A percentile compares a stretch with the other conserved stretches of the same genome.
Conservation (phyloP, 2,113 vertebrate genomes). For the Paracanthobrama guichenoti region DNA sequence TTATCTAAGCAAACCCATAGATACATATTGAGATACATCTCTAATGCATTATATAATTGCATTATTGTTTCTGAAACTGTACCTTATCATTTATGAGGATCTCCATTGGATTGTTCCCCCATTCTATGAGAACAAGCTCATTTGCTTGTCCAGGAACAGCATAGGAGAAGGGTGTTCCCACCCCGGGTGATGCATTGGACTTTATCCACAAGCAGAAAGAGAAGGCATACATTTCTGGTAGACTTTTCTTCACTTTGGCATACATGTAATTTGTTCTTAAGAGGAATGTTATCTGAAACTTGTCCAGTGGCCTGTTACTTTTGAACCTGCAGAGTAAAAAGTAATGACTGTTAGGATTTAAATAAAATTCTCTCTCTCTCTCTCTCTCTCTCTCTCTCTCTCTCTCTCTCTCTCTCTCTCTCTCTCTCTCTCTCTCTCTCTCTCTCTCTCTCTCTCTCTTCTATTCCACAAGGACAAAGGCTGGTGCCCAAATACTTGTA, state of each 20-base stretch:
- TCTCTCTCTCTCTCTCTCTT: neutral
- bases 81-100: conserved; percentile 69
- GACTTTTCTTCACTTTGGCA: conserved; percentile 91
- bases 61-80: conserved; percentile 67
- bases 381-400: neutral
- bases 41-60: neutral
- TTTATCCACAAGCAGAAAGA: conserved; percentile 96
- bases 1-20: neutral
- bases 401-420: neutral
- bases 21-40: neutral
- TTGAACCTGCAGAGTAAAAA: conserved; percentile 73
- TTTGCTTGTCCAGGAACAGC: conserved; percentile 24
- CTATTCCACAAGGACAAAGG: neutral
- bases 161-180: conserved; percentile 14
- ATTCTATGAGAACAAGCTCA: conserved; percentile 24
- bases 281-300: conserved; percentile 94
- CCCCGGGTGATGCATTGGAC: conserved; percentile 89
- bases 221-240: conserved; percentile 98
- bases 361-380: neutral
- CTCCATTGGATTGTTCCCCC: conserved; percentile 27
- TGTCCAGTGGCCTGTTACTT: conserved; percentile 85
- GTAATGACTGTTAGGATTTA: neutral
- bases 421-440: too few relatives aligned
- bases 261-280: conserved; percentile 99
- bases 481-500: neutral